Evolutionary conservation across 2,113 vertebrate genomes (phyloP), one percentile per base, ranked within the genome.

Genomic region (Alectura lathami): DNA sequence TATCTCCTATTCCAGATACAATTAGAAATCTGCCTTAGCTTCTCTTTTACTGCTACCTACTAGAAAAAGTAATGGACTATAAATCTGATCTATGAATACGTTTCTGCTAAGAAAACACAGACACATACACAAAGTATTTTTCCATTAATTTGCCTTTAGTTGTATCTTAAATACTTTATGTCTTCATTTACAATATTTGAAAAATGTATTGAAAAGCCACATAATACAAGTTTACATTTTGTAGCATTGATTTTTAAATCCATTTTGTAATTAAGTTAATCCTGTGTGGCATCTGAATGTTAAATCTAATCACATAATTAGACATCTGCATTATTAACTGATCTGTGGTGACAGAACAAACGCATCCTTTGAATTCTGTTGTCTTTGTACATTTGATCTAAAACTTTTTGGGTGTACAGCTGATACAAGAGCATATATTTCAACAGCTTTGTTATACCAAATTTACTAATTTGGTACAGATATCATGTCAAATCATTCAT

Each of bases 221-320:
- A 50, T 48, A 93, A 56, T 82, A 76, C 89, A 96, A 92, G 34
- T 82, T 97, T 95, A 89, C 53, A 36, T 94, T 96, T 86, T 76
- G 21, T 20, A 91, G 38, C 26, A 94, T 69, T 86, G 76, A 92
- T 92, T 96, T 95, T 91, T 47, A 93, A 95, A 78, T 93, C 83
- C 38, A 83, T 93, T 96, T 95, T 83, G 73, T 70, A 96, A 96
- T 94, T 93, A 95, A 91, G 76, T 93, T 95, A 97, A 97, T 95
- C 70, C 21, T 89, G 45, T 85, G 40, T 94, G 96, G 64, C 91
- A 94, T 93, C 92, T 91, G 81, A 91, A 80, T 96, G 88, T 20
- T 95, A 93, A 97, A 84, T 84, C 83, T 95, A 95, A 97, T 97
- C 91, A 85, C 32, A 62, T 96, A 95, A 97, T 96, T 96, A 96